Evolutionary conservation across 2,797 vertebrate species (phyloP).

Genomic region (Parotocinclus haroldoi): DNA sequence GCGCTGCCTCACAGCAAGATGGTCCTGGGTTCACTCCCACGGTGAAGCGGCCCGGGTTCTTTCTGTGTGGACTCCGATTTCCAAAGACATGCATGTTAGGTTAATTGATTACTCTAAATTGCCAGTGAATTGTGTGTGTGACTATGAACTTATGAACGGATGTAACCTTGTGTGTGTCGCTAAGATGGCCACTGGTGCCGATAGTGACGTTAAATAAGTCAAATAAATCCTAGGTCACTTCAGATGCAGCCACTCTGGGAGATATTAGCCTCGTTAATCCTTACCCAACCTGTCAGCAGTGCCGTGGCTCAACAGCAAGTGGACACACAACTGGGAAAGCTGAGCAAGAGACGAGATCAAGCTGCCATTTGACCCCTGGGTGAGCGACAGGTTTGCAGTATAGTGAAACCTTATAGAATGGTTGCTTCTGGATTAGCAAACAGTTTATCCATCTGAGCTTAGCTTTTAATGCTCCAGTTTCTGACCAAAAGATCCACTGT

Average conservation of each 20-base stretch:
- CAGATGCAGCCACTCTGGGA: conserved; percentile 58
- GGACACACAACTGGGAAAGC: conserved; percentile 41
- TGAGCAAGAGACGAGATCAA: conserved; percentile 24
- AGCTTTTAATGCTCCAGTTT: conserved; percentile 16
- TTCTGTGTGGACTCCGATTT: no score
- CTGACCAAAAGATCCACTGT: conserved; percentile 19
- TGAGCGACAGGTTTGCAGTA: conserved; percentile 31
- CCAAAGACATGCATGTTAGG: no score
- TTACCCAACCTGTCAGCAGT: conserved; percentile 44
- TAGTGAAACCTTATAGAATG: conserved; percentile 8
- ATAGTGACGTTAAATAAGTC: no score
- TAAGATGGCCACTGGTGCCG: no score
- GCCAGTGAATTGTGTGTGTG: no score
- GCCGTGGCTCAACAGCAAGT: conserved; percentile 31
- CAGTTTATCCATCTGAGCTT: conserved; percentile 16
- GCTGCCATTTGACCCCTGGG: conserved; percentile 39
- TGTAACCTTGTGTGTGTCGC: no score
- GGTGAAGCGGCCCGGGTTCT: no score
- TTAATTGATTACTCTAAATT: no score
- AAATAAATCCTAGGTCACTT: conserved; percentile 67
- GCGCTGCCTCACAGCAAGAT: no score
- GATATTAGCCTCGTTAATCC: conserved; percentile 70
- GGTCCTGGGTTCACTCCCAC: no score
- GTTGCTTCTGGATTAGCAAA: conserved; percentile 21
- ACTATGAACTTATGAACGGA: no score